Conservation (phyloP, 2,113 vertebrate species). For the Vidua macroura region DNA sequence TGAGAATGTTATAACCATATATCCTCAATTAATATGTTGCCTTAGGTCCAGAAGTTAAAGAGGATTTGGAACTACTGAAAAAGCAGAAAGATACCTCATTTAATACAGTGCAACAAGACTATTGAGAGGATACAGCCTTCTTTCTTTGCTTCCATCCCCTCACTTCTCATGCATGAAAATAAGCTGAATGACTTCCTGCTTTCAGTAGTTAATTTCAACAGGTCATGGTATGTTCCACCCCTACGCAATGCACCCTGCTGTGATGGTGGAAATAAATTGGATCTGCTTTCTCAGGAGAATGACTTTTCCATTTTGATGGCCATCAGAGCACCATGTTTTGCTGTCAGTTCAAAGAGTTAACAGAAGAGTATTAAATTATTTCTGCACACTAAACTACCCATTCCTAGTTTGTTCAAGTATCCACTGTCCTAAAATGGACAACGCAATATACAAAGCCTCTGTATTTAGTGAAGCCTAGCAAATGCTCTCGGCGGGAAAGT, state of each 20-base stretch:
- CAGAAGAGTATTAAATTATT: not conserved
- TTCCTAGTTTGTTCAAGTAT: not conserved
- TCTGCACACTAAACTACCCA: not conserved
- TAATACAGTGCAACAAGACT: not conserved
- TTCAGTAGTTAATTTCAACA: not conserved
- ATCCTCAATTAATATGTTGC: not conserved
- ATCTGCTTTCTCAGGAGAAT: not conserved
- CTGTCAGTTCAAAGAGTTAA: not conserved
- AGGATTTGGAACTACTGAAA: not conserved
- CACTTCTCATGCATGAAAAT: not conserved
- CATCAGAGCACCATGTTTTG: not conserved
- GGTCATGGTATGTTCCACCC: not conserved
- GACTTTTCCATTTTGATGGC: not conserved
- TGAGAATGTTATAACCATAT: not conserved
- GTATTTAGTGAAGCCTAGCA: not conserved
- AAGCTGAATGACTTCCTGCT: not conserved
- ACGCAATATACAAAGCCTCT: not conserved
- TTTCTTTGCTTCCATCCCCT: not conserved
- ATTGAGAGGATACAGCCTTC: not conserved
- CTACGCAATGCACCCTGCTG: fast-evolving
- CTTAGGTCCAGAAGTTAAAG: not conserved
- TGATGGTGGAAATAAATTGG: not conserved
- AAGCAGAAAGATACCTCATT: not conserved
- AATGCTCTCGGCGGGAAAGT: not conserved
- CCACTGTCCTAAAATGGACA: not conserved